Percentiles rank a stretch among this genome's conserved stretches.
Evolutionary conservation across 2,113 vertebrate genomes (phyloP).

Genomic region (Sapajus apella): DNA sequence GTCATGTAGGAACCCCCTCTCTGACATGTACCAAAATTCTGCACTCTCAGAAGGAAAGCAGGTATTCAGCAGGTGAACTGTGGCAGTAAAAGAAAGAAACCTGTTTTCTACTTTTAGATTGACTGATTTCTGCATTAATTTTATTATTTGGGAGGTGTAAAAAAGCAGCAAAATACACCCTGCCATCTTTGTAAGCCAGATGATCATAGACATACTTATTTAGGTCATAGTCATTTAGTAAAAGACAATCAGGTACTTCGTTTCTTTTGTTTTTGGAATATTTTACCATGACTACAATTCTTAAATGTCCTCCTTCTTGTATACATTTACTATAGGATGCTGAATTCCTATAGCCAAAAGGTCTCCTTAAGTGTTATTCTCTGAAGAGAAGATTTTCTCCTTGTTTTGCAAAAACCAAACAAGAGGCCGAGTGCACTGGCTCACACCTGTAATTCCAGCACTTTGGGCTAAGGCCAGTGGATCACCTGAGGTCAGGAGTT

Average conservation of each 20-base stretch:
- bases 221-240: background rate
- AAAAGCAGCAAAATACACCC: background rate
- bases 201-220: background rate
- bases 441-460: too few species aligned
- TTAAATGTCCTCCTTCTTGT: background rate
- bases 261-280: background rate
- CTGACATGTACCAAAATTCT: background rate
- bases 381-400: background rate
- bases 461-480: too few species aligned
- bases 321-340: background rate
- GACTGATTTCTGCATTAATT: background rate
- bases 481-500: too few species aligned
- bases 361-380: background rate
- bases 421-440: too few species aligned
- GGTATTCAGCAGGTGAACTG: background rate
- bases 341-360: background rate
- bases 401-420: background rate
- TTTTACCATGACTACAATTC: background rate
- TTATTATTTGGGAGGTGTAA: conserved; percentile 14
- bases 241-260: background rate
- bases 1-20: background rate
- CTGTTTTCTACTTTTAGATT: background rate
- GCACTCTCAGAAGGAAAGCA: background rate
- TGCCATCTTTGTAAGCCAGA: background rate
- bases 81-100: background rate